Percentiles rank a stretch among this genome's conserved stretches.
These are phyloP conservation scores for Ceratitis capitata DNA, from an alignment of 1,140 invertebrate species.

Conservation along the genomic window DNA sequence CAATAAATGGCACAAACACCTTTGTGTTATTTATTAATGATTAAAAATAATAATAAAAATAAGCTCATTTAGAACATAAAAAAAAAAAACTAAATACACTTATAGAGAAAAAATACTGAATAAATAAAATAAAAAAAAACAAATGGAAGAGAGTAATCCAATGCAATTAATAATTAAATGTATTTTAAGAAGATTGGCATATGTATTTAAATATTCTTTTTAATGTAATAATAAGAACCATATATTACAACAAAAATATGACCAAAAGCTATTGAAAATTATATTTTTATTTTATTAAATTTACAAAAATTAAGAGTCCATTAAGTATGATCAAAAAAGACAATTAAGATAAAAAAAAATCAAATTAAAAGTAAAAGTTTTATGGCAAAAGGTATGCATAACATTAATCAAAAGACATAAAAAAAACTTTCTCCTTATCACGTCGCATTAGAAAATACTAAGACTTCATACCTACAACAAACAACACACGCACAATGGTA, in stretches of 20 bases:
- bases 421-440: neutral
- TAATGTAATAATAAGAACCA: neutral
- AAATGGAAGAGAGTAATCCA: too few species aligned
- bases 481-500: neutral
- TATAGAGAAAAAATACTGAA: too few species aligned
- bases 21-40: too few species aligned
- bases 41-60: too few species aligned
- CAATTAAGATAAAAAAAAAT: neutral
- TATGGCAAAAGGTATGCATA: slow-evolving; percentile 16
- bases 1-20: neutral
- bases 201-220: too few species aligned
- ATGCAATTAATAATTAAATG: too few species aligned
- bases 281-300: neutral
- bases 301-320: neutral
- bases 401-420: neutral
- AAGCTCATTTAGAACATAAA: too few species aligned
- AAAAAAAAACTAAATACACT: too few species aligned
- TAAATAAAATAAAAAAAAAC: too few species aligned
- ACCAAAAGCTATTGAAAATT: neutral
- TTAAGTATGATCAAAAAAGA: too few species aligned
- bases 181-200: too few species aligned
- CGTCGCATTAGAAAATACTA: neutral
- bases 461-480: neutral
- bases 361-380: neutral
- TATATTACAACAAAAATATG: neutral